phyloP scores from a whole-genome alignment of 2,888 invertebrate genomes.

The Venusia cambrica region DNA sequence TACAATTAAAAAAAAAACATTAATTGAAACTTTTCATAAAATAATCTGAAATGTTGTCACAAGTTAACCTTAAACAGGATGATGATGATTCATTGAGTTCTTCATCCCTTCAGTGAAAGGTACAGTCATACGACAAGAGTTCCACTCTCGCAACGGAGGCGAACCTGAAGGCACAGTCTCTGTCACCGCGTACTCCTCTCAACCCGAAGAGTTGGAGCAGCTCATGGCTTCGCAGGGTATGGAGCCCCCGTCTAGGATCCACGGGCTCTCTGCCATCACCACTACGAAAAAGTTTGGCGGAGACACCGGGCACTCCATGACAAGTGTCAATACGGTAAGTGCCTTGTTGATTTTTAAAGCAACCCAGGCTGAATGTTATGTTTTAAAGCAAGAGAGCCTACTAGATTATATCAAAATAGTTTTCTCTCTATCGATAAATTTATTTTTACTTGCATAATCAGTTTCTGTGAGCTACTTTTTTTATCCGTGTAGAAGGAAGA shows the following conservation, averaged over 20 bases:
- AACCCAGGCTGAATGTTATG: constrained; percentile 2
- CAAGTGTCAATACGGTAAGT: constrained; percentile 61
- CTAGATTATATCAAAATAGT: neutral
- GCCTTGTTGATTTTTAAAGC: constrained; percentile 12
- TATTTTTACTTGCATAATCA: too few relatives aligned
- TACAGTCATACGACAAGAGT: constrained; percentile 85
- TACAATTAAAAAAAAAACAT: too few relatives aligned
- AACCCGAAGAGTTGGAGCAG: constrained; percentile 79
- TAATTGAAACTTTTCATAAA: too few relatives aligned
- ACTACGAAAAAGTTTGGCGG: constrained; percentile 73
- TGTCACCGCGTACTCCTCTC: constrained; percentile 85
- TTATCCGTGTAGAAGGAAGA: constrained; percentile 61
- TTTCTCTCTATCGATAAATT: too few relatives aligned
- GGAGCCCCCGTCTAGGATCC: constrained; percentile 57
- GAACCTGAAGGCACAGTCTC: constrained; percentile 86
- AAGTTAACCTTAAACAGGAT: too few relatives aligned
- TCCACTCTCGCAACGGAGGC: constrained; percentile 85
- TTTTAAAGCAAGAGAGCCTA: neutral
- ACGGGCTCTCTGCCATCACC: constrained; percentile 72
- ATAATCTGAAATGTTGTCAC: too few relatives aligned
- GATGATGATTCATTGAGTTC: neutral
- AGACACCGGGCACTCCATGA: constrained; percentile 58
- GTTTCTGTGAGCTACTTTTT: too few relatives aligned
- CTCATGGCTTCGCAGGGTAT: constrained; percentile 59
- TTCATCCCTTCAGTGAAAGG: constrained; percentile 84